Base-by-base conservation (phyloP, 2,888 invertebrate genomes). In the Nomada flava region DNA sequence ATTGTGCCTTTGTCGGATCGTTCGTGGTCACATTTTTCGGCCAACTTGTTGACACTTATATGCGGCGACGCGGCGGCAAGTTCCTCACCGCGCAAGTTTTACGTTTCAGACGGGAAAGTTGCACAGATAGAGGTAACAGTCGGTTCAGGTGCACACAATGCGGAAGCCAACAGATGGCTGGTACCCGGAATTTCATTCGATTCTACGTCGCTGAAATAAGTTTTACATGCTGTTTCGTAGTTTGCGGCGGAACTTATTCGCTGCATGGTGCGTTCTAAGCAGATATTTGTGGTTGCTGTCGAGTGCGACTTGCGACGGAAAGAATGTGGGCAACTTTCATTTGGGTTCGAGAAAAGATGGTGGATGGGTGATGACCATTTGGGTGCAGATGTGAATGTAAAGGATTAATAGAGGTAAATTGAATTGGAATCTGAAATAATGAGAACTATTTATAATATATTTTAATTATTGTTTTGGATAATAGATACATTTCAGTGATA, bases 31-130 rank as follows among this genome's bases (percentile, higher is more conserved):
- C 73, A 88, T 89, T 86, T 89, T 87, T 89, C 88, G 80, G 60
- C 52, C 82, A 76, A 89, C 86, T 89, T 87, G 89, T 88, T 89
- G 89, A 88, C 89, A 75, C 79, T 83, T 82, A 71, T 82, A 73
- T 70, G 83, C 72, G 53, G 50, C 26, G 64, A 23, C 20, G 29
- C 55, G 57, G 70, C 59, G 52, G 7, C 68, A 52, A 60, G 47
- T 53, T 44, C 69, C 75, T 74, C 84, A 68, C 79, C 84, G 78
- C 78, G 74, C 83, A 85, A 89, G 82, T 89, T 89, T 84, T 76
- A 68, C 71, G 82, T 82, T 87, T 86, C 68, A 50, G 0, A 18
- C 76, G 52, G 53, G 75, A 62, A 71, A 84, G 76, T 83, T 85
- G 67, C 65, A 23, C 76, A 86, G 79, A 84, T 53, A 65, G 62